Evolutionary conservation across 1,140 invertebrate species (phyloP).

Genomic region (Drosophila subobscura): DNA sequence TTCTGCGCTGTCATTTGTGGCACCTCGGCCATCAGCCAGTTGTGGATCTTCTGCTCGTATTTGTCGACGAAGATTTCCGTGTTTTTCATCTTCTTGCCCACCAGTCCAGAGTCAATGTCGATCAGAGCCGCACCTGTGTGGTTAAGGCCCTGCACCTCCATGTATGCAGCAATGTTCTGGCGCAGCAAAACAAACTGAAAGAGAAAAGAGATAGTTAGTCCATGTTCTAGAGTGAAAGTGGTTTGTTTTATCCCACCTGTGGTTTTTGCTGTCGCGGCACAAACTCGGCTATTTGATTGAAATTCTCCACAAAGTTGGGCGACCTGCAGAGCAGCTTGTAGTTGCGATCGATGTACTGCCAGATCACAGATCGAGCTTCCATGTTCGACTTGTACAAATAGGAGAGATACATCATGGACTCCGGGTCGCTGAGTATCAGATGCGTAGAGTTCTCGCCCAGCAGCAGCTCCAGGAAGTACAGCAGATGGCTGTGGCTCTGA

Average conservation of each 20-base stretch:
- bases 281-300: conserved; percentile 83
- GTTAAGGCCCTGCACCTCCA: conserved; percentile 28
- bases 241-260: conserved; percentile 14
- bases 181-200: conserved; percentile 63
- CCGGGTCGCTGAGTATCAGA: conserved; percentile 50
- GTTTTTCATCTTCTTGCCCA: conserved; percentile 67
- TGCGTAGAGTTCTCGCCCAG: conserved; percentile 62
- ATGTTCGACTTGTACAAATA: conserved; percentile 65
- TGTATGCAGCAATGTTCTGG: conserved; percentile 43
- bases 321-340: conserved; percentile 57
- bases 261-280: conserved; percentile 44
- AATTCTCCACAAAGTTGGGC: conserved; percentile 55
- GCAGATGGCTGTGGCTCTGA: conserved; percentile 54
- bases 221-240: too few relatives aligned
- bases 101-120: conserved; percentile 37
- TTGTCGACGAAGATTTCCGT: conserved; percentile 66
- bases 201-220: not conserved
- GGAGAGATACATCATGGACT: conserved; percentile 63
- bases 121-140: conserved; percentile 32
- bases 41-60: conserved; percentile 64
- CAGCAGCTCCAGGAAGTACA: conserved; percentile 60
- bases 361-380: conserved; percentile 51
- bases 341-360: conserved; percentile 65
- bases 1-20: conserved; percentile 7
- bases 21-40: conserved; percentile 61